Percentiles rank a stretch among this genome's conserved stretches.
Conservation (phyloP, 2,888 invertebrate genomes). For the Aromia moschata region DNA sequence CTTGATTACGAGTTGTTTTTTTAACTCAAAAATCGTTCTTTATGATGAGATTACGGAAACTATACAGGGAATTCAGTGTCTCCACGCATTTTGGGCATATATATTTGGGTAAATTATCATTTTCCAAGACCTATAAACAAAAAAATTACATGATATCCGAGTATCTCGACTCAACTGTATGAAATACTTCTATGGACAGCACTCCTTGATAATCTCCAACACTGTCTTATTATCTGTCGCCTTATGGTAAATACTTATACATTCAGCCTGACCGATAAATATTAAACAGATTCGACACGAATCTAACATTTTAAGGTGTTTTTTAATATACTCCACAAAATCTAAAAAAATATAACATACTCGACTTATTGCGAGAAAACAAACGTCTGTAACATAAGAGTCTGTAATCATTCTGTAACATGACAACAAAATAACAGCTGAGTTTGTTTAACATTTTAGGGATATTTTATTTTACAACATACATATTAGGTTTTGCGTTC, state of each 20-base stretch:
- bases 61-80: constrained; percentile 16
- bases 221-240: constrained; percentile 8
- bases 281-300: not conserved
- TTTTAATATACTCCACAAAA: not conserved
- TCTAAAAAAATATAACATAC: too few species aligned
- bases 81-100: constrained; percentile 20
- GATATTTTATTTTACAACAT: too few species aligned
- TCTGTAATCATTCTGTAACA: too few species aligned
- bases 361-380: too few species aligned
- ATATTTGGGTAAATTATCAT: constrained; percentile 25
- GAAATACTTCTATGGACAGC: not conserved
- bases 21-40: constrained; percentile 15
- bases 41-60: constrained; percentile 22
- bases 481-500: too few species aligned
- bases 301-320: too few species aligned
- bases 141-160: not conserved
- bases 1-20: not conserved
- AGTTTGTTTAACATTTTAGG: too few species aligned
- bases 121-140: constrained; percentile 18
- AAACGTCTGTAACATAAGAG: too few species aligned
- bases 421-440: too few species aligned
- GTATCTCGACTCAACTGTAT: not conserved
- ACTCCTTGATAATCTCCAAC: constrained; percentile 16
- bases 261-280: not conserved
- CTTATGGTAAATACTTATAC: not conserved